These are phyloP conservation scores for Drosophila ercepeae DNA, from an alignment of 1,140 invertebrate species.

Conservation along the genomic window DNA sequence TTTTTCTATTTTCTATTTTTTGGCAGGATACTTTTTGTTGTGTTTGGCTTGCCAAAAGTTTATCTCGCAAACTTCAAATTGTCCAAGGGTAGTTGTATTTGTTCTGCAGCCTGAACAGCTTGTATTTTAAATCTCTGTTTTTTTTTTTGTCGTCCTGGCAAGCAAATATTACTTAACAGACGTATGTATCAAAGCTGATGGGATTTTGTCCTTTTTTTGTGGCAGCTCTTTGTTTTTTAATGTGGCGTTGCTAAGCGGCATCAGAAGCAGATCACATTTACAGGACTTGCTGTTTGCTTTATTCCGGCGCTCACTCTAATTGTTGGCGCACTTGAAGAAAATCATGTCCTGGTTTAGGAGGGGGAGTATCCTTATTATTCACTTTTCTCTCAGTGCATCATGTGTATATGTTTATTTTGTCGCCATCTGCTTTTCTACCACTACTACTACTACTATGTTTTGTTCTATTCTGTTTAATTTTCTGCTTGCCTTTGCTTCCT, in stretches of 20 bases:
- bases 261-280: conserved; percentile 48
- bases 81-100: conserved; percentile 16
- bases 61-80: conserved; percentile 21
- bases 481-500: conserved; percentile 68
- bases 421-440: conserved; percentile 66
- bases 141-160: conserved; percentile 9
- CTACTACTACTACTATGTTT: not conserved
- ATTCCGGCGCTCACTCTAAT: conserved; percentile 67
- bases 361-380: not conserved
- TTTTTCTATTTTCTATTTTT: conserved; percentile 17
- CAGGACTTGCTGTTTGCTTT: conserved; percentile 60
- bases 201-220: conserved; percentile 26
- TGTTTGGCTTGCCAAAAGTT: conserved; percentile 16
- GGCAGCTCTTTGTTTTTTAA: conserved; percentile 46
- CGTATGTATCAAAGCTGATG: conserved; percentile 40
- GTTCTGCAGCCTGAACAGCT: not conserved
- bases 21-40: conserved; percentile 2
- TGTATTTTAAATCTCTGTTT: conserved; percentile 8
- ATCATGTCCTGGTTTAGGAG: not conserved
- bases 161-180: conserved; percentile 46
- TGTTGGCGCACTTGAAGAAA: conserved; percentile 10
- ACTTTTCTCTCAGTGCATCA: not conserved
- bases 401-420: conserved; percentile 56
- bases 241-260: conserved; percentile 64
- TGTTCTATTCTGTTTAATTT: conserved; percentile 74